Evolutionary conservation across 2,797 vertebrate genomes (phyloP).

Genomic region (Rhinogobio ventralis): DNA sequence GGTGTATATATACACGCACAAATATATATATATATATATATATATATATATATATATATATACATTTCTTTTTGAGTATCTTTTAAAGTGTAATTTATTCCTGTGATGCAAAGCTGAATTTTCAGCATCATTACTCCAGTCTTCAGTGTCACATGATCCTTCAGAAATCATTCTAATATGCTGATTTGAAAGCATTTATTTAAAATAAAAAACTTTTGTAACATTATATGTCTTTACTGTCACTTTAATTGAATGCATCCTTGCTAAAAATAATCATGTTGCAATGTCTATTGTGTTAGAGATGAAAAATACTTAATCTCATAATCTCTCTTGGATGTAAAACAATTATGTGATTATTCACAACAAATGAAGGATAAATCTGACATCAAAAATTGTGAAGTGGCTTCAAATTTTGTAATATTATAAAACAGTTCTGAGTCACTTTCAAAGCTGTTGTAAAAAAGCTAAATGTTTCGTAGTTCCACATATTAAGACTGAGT

Average conservation of each 20-base stretch:
- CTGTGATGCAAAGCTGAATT: background rate
- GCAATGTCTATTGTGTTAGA: background rate
- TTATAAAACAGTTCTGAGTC: background rate
- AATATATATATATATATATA: no score
- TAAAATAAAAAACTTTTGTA: background rate
- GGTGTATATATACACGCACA: no score
- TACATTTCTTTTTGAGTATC: background rate
- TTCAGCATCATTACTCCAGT: background rate
- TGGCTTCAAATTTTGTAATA: background rate
- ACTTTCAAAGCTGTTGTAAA: no score
- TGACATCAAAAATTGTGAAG: background rate
- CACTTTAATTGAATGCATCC: background rate
- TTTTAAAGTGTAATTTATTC: no score
- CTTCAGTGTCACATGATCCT: background rate
- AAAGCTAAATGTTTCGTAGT: no score
- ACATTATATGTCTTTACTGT: background rate
- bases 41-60: no score
- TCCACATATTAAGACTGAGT: background rate
- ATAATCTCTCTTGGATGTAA: no score
- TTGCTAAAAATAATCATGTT: background rate
- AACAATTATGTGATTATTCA: no score
- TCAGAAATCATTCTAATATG: background rate
- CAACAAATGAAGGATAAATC: background rate
- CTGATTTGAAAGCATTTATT: background rate
- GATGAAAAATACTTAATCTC: background rate